A percentile compares a stretch with the other conserved stretches of the same genome.
phyloP scores from a whole-genome alignment of 2,113 vertebrate genomes.

The Ptychochromis oligacanthus region DNA sequence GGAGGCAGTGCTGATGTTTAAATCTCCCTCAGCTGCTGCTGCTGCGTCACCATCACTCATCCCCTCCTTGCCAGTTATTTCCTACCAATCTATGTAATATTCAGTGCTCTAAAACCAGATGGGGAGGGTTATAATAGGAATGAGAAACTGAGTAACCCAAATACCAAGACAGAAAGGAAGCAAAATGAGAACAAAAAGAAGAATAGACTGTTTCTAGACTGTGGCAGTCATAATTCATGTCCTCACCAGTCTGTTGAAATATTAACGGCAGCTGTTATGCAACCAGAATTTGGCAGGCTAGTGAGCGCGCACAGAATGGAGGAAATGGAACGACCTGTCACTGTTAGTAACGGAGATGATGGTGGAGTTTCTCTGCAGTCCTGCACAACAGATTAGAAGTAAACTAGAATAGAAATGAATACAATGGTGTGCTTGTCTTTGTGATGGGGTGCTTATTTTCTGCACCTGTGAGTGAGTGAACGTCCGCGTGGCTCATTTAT shows the following conservation, averaged over 20 bases:
- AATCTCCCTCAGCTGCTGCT: neutral
- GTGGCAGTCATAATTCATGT: neutral
- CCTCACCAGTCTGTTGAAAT: neutral
- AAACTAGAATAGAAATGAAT: neutral
- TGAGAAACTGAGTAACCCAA: neutral
- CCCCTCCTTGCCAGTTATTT: neutral
- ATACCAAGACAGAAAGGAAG: neutral
- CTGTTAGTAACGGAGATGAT: neutral
- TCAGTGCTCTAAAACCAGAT: neutral
- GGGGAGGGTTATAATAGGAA: neutral
- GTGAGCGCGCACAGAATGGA: neutral
- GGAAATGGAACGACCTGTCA: slow-evolving; percentile 9
- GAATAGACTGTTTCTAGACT: neutral
- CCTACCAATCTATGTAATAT: neutral
- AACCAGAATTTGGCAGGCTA: slow-evolving; percentile 28
- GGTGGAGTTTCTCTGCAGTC: neutral
- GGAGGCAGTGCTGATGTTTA: no score
- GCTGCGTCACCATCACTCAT: neutral
- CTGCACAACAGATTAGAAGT: neutral
- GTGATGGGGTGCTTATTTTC: neutral
- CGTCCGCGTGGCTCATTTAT: slow-evolving; percentile 4
- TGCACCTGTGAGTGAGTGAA: neutral
- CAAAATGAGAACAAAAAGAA: neutral
- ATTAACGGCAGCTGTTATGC: slow-evolving; percentile 55
- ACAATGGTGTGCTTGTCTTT: fast-evolving